Evolutionary conservation across 1,140 invertebrate species (phyloP), one percentile per base, ranked within the genome.

Genomic region (Tetraneura akinire): DNA sequence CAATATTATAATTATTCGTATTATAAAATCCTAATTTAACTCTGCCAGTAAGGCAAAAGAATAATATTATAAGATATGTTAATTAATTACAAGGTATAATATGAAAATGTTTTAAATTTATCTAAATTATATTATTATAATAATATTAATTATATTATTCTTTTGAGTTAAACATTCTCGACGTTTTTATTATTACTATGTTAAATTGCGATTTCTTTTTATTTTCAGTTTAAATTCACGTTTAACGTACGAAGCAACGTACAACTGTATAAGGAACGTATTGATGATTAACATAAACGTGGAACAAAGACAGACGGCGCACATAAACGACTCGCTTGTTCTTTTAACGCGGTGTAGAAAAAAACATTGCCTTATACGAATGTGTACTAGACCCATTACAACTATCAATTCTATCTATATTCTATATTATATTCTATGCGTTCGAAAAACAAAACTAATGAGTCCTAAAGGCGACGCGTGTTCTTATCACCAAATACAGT

Each of bases 281-380:
- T n/a, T n/a, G 64, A 47, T 23, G 64, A 68, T 68, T 68, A 68
- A 68, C 37, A 23, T 68, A 68, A 68, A 68, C 21, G 64, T 18
- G 66, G 0, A 26, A 68, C 66, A 68, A 68, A 68, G 66, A 68
- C 21, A n/a, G 21, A 13, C 11, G 37, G 18, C 32, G 64, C 37
- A 21, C 14, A 47, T 16, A 16, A 45, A 68, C 66, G 66, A 47
- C 37, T 68, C 5, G 21, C 1, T 23, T 26, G 14, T 14, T n/a
- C 29, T 9, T 66, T 47, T 45, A n/a, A 26, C 21, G 1, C 21
- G 6, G 14, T 21, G 42, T 45, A 68, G n/a, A n/a, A 13, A 68
- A 66, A 47, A 68, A 42, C 21, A 26, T 26, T 5, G 14, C 42
- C 42, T 68, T 47, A 68, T 45, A 68, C 9, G 66, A 37, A 14